phyloP scores from a whole-genome alignment of 2,797 vertebrate genomes.

The Orientallactaga sibirica region DNA sequence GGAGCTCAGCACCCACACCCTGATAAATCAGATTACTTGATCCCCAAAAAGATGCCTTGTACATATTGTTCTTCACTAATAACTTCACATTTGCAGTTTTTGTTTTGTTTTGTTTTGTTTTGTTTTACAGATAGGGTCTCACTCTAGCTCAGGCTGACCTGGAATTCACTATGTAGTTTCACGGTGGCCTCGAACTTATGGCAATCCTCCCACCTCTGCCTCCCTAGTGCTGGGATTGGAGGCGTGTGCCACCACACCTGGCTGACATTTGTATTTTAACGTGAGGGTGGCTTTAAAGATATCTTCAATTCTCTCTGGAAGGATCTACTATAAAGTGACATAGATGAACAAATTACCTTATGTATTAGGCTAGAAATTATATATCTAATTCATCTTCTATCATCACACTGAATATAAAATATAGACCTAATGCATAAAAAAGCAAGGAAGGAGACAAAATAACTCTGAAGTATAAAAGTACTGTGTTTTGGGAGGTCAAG shows the following conservation, averaged over 20 bases:
- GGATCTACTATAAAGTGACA: background rate
- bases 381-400: background rate
- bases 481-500: background rate
- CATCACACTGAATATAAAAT: background rate
- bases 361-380: background rate
- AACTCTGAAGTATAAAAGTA: background rate
- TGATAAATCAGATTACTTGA: background rate
- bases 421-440: conserved; percentile 11
- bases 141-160: no score
- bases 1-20: background rate
- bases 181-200: no score
- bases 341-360: background rate
- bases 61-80: background rate
- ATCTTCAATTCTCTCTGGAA: background rate
- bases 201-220: no score
- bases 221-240: no score
- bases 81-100: background rate
- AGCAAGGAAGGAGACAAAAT: background rate
- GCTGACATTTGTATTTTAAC: background rate
- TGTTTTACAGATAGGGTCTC: no score
- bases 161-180: no score
- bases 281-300: background rate
- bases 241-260: no score
- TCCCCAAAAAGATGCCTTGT: background rate
- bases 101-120: no score